Evolutionary conservation across 1,140 invertebrate genomes (phyloP).

Genomic region (Neelides sp.): DNA sequence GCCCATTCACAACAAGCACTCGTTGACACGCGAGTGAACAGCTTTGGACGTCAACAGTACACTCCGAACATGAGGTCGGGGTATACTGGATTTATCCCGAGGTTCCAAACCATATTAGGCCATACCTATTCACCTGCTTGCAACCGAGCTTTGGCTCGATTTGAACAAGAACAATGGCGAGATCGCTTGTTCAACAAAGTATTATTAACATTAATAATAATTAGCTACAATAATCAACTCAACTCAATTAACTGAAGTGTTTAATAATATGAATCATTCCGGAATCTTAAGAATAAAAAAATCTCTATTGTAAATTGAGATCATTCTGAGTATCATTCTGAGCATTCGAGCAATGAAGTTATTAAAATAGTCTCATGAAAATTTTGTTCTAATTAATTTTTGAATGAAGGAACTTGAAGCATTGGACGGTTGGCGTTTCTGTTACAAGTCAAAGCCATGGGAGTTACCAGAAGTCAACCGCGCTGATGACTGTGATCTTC

Average conservation of each 20-base stretch:
- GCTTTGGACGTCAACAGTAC: constrained; percentile 29
- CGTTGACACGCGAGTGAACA: constrained; percentile 24
- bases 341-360: background rate
- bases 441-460: constrained; percentile 30
- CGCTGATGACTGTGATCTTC: constrained; percentile 18
- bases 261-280: background rate
- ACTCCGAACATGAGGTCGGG: constrained; percentile 24
- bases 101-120: constrained; percentile 28
- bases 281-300: background rate
- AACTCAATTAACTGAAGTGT: too few species aligned
- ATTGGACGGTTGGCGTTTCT: constrained; percentile 29
- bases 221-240: too few species aligned
- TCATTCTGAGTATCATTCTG: background rate
- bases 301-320: background rate
- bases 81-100: constrained; percentile 21
- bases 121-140: constrained; percentile 30
- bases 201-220: background rate
- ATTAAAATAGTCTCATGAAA: background rate
- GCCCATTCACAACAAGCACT: constrained; percentile 21
- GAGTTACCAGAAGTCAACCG: constrained; percentile 23
- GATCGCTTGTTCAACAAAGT: constrained; percentile 29
- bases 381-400: constrained; percentile 1
- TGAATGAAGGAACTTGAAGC: constrained; percentile 26
- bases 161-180: constrained; percentile 31
- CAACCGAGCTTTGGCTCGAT: constrained; percentile 26